These are phyloP conservation scores for Chloroclystis v-ata DNA, from an alignment of 2,888 invertebrate species.

Conservation along the genomic window DNA sequence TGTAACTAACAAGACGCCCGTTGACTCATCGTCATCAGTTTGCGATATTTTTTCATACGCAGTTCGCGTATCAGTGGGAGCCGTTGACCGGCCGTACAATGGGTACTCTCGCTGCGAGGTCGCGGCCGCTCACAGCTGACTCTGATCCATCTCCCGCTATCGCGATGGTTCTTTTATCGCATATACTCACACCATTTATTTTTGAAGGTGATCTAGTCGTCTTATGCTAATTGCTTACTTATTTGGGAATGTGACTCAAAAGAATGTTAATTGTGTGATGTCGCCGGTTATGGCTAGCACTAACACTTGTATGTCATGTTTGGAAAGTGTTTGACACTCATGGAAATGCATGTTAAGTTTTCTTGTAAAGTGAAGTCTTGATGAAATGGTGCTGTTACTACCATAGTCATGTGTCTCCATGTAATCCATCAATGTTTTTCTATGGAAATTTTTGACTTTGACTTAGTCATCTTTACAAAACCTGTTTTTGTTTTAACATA, in stretches of 20 bases:
- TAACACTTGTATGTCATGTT: conserved; percentile 16
- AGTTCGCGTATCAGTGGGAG: conserved; percentile 39
- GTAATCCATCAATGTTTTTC: too few relatives aligned
- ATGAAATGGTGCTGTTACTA: too few relatives aligned
- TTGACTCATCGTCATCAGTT: conserved; percentile 67
- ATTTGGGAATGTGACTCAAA: conserved; percentile 34
- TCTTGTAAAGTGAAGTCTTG: too few relatives aligned
- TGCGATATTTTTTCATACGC: conserved; percentile 60
- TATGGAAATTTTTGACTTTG: too few relatives aligned
- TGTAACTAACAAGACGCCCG: conserved; percentile 67
- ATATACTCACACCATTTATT: conserved; percentile 19
- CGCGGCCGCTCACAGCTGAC: conserved; percentile 33
- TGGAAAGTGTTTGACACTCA: too few relatives aligned
- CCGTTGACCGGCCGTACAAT: conserved; percentile 34
- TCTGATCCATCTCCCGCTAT: conserved; percentile 30
- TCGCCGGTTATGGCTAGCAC: conserved; percentile 27
- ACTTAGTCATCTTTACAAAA: too few relatives aligned
- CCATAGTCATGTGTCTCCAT: too few relatives aligned
- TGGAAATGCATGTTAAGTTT: too few relatives aligned
- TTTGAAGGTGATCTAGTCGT: conserved; percentile 34
- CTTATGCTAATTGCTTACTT: conserved; percentile 28
- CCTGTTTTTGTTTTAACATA: too few relatives aligned
- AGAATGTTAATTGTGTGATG: conserved; percentile 28
- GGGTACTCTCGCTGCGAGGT: conserved; percentile 25
- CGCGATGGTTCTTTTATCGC: conserved; percentile 20